Evolutionary conservation across 2,888 invertebrate species (phyloP).

Genomic region (Tenthredo distinguenda): DNA sequence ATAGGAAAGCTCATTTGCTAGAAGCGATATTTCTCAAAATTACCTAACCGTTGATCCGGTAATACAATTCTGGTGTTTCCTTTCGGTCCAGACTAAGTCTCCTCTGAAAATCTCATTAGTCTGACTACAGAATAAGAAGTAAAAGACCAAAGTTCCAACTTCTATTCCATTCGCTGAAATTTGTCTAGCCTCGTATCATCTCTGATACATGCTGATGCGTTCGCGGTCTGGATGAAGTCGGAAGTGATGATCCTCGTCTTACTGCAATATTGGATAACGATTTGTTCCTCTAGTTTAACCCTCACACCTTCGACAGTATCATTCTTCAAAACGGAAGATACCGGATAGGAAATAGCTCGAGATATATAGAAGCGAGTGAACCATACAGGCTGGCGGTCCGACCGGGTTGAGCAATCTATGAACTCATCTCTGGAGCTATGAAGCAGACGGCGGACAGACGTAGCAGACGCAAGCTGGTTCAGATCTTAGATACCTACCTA

Average conservation of each 20-base stretch:
- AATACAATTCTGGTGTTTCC: background rate
- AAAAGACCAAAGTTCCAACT: background rate
- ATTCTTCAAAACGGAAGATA: background rate
- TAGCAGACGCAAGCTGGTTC: conserved; percentile 27
- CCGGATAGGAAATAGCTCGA: background rate
- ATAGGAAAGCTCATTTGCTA: background rate
- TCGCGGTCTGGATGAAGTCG: background rate
- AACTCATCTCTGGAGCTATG: conserved; percentile 15
- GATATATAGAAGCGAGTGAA: background rate
- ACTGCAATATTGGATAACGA: background rate
- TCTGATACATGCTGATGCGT: background rate
- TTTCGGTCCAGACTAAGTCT: background rate
- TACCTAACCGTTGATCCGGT: background rate
- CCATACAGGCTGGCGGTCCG: background rate
- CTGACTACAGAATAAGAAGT: background rate
- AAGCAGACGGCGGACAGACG: conserved; percentile 29
- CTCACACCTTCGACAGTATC: background rate
- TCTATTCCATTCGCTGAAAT: background rate
- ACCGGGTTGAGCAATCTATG: background rate
- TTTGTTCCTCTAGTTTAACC: background rate
- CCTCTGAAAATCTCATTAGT: background rate
- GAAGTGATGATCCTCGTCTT: background rate
- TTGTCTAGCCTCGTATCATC: background rate
- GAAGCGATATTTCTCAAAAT: background rate
- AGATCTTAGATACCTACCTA: conserved; percentile 41